Conservation (phyloP, 2,888 invertebrate genomes). For the Phoronis australis region DNA sequence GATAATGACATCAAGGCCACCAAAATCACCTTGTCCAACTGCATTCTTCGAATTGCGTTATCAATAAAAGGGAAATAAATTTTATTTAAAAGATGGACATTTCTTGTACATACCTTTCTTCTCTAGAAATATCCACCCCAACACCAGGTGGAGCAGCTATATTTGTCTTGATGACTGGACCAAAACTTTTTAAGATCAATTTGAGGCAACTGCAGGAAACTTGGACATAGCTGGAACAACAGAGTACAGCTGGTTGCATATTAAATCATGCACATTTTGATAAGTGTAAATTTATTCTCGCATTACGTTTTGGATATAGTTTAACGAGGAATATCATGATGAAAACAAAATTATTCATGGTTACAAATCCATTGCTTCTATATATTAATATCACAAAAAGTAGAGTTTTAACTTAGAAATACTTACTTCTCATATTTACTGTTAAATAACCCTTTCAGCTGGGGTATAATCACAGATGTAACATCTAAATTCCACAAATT, state of each 20-base stretch:
- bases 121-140: constrained; percentile 90
- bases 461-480: constrained; percentile 79
- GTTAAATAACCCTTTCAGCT: constrained; percentile 78
- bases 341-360: no score
- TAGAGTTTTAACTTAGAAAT: no score
- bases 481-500: constrained; percentile 90
- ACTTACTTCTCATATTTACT: constrained; percentile 94
- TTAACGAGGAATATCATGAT: no score
- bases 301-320: no score
- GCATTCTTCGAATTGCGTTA: no score
- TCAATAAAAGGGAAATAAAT: no score
- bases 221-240: constrained; percentile 73
- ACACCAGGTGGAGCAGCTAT: constrained; percentile 78
- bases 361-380: no score
- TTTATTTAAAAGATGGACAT: background rate
- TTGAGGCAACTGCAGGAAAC: constrained; percentile 82
- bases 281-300: no score
- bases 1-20: no score
- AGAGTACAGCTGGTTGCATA: constrained; percentile 10
- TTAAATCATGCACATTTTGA: background rate
- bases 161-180: constrained; percentile 85
- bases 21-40: no score
- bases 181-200: constrained; percentile 86
- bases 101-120: constrained; percentile 74
- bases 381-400: no score